Evolutionary conservation across 2,797 vertebrate genomes (phyloP), one percentile per base, ranked within the genome.

Genomic region (Arrhamphus sclerolepis): DNA sequence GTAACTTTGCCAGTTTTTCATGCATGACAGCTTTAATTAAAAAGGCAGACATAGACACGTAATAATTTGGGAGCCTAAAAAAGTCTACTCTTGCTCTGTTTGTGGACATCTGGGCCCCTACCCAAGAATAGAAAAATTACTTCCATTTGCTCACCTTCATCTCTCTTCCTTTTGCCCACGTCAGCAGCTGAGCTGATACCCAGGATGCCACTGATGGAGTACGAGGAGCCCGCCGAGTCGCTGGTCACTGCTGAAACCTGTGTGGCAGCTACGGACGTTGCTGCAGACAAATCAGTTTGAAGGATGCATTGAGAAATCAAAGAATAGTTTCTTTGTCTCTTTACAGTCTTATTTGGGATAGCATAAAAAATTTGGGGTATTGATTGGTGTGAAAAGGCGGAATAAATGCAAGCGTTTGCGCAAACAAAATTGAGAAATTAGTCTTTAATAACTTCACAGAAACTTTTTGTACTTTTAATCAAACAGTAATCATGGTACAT

Each of bases 171-270:
- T 78, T 99, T 99, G 91, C 94, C 96, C 77, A 92, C 95, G 31
- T 99, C 97, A 0, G 93, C 88, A 31, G 94, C 93, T 0, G 97
- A 95, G 64, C 96, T 96, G 60, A 99, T 99, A 76, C 97, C 97
- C 92, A 99, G 91, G 91, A 99, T 99, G 72, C 97, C 97, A 0
- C 97, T 99, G 88, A 99, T 99, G 80, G 97, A 99, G 88, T 99
- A 99, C 16, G 97, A 99, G 2, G 97, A 98, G 78, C 97, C 97
- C 0, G 97, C 95, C 0, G 97, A 95, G 78, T 98, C 97, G 0
- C 94, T 97, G 91, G 93, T 96, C 76, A 96, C 96, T 0, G 94
- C 95, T 0, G 97, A 96, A 83, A 96, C 96, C 86, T 97, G 97
- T 42, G 97, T 98, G 80, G 95, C 95, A 0, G 96, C 95, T 56